These are phyloP conservation scores for Amphimedon queenslandica DNA, from an alignment of 37 sponge, comb jelly and placozoan species.

Conservation along the genomic window DNA sequence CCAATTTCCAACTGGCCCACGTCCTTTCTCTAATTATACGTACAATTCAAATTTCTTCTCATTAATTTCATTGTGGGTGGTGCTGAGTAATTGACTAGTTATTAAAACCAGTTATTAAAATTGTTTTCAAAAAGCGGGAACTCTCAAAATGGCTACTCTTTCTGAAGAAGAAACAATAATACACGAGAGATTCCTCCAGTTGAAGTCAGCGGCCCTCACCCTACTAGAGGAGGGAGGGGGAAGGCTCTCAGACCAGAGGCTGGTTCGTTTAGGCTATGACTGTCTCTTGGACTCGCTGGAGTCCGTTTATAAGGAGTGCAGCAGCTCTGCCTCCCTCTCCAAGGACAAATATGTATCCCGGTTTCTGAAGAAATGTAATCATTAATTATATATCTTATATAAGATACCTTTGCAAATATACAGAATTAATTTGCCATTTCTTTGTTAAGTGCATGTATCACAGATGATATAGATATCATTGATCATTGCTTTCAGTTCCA, in stretches of 20 bases:
- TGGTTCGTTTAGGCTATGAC: conserved; percentile 48
- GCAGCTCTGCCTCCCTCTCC: conserved; percentile 4
- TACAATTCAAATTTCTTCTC: not conserved
- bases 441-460: no score
- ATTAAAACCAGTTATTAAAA: no score
- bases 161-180: no score
- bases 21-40: not conserved
- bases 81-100: no score
- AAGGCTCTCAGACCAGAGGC: no score
- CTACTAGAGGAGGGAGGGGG: not conserved
- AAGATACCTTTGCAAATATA: not conserved
- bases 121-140: no score
- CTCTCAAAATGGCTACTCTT: no score
- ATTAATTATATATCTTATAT: not conserved
- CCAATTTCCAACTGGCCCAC: no score
- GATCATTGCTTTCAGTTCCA: no score
- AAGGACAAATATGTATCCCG: conserved; percentile 37
- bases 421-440: not conserved
- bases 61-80: no score
- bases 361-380: conserved; percentile 56
- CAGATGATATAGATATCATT: no score
- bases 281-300: conserved; percentile 50
- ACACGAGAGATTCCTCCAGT: conserved; percentile 26
- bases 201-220: conserved; percentile 40
- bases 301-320: conserved; percentile 56